A percentile compares a stretch with the other conserved stretches of the same genome.
These are phyloP conservation scores for Martes martes DNA, from an alignment of 2,113 vertebrate species.

Conservation along the genomic window DNA sequence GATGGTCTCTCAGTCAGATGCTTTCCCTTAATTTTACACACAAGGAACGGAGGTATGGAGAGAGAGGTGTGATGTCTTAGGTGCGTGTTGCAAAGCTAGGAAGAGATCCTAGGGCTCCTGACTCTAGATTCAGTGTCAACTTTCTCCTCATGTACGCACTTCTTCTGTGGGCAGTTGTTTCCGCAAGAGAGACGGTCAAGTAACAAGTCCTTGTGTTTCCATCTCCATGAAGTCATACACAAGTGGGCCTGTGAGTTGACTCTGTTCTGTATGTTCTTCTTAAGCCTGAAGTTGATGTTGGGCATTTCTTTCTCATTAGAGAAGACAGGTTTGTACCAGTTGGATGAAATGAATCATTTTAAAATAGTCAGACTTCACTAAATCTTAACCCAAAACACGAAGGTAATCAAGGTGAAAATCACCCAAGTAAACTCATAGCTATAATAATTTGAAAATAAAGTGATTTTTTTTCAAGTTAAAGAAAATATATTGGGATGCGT, in stretches of 20 bases:
- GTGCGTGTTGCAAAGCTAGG: neutral
- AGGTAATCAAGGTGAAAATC: constrained; percentile 1
- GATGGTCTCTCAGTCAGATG: neutral
- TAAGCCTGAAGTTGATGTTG: neutral
- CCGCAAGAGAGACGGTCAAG: neutral
- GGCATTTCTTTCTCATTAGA: neutral
- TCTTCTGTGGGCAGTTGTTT: neutral
- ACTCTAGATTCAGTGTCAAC: neutral
- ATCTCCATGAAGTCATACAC: neutral
- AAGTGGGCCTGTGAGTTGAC: neutral
- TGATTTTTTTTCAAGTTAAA: constrained; percentile 6
- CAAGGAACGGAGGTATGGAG: neutral
- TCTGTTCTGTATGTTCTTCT: constrained; percentile 1
- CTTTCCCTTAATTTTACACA: neutral
- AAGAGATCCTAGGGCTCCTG: neutral
- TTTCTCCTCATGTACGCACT: neutral
- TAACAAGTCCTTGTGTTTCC: neutral
- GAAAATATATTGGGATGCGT: neutral
- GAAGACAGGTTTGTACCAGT: neutral
- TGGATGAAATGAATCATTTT: neutral
- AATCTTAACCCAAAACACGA: constrained; percentile 4
- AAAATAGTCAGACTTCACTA: neutral
- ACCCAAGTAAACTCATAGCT: neutral
- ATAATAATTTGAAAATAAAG: neutral
- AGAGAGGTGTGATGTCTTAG: neutral